Conservation (phyloP, 2,113 vertebrate species). For the Heterocephalus glaber region DNA sequence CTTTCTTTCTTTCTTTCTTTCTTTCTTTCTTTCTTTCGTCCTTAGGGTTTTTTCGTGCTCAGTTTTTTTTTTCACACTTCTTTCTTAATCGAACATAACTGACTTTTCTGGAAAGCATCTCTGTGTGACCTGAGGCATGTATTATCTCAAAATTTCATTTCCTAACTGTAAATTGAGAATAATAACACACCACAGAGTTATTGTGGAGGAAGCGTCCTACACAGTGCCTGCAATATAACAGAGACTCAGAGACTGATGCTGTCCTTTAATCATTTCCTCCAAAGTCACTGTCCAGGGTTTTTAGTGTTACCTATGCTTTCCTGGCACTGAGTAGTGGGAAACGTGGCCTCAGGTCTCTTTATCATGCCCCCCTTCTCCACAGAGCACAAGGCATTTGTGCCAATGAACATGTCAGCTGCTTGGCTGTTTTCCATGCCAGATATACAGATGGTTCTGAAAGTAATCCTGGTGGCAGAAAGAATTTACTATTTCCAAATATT, state of each 20-base stretch:
- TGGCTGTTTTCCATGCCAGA: not conserved
- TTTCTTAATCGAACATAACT: not conserved
- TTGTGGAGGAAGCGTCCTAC: not conserved
- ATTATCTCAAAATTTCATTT: not conserved
- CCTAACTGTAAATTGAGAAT: not conserved
- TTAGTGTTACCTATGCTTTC: not conserved
- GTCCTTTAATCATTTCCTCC: not conserved
- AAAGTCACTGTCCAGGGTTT: not conserved
- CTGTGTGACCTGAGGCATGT: not conserved
- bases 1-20: no score
- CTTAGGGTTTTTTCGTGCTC: no score
- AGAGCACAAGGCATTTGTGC: not conserved
- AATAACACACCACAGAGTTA: no score
- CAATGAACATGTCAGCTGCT: not conserved
- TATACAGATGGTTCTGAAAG: not conserved
- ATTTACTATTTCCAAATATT: constrained; percentile 9
- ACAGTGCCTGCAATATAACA: accelerated
- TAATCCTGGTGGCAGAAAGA: not conserved
- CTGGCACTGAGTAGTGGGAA: not conserved
- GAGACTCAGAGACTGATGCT: not conserved
- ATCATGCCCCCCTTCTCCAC: not conserved
- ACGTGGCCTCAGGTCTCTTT: not conserved
- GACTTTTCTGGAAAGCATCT: not conserved
- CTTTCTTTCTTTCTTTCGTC: no score
- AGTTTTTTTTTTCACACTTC: not conserved